Evolutionary conservation across 2,113 vertebrate species (phyloP).

Genomic region (Phrynosoma blainvillii): DNA sequence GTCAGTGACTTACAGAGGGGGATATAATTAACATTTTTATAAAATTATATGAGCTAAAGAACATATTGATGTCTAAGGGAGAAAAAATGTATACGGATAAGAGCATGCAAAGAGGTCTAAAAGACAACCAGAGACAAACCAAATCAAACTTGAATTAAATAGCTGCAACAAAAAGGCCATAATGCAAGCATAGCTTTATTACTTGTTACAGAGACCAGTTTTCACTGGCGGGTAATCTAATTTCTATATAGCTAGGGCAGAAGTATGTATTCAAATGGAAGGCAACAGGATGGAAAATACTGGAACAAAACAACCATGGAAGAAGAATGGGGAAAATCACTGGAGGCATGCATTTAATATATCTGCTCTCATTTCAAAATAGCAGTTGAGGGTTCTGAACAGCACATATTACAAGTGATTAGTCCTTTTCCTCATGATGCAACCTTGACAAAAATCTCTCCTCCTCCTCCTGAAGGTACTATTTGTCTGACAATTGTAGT

Average conservation of each 20-base stretch:
- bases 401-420: no score
- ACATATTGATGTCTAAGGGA: background rate
- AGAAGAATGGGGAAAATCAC: background rate
- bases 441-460: no score
- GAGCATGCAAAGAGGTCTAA: background rate
- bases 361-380: background rate
- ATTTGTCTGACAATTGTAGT: no score
- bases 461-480: no score
- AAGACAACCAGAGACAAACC: background rate
- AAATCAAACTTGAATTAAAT: background rate
- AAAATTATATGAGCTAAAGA: background rate
- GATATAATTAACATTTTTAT: background rate
- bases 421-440: no score
- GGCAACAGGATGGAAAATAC: background rate
- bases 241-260: background rate
- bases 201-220: background rate
- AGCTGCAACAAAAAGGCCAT: background rate
- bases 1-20: no score
- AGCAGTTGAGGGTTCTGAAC: no score
- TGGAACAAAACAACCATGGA: background rate
- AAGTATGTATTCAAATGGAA: background rate
- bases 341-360: background rate
- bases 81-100: background rate
- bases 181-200: background rate
- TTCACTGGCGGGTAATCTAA: background rate